Evolutionary conservation across 2,113 vertebrate species (phyloP).

Genomic region (Glareola pratincola): DNA sequence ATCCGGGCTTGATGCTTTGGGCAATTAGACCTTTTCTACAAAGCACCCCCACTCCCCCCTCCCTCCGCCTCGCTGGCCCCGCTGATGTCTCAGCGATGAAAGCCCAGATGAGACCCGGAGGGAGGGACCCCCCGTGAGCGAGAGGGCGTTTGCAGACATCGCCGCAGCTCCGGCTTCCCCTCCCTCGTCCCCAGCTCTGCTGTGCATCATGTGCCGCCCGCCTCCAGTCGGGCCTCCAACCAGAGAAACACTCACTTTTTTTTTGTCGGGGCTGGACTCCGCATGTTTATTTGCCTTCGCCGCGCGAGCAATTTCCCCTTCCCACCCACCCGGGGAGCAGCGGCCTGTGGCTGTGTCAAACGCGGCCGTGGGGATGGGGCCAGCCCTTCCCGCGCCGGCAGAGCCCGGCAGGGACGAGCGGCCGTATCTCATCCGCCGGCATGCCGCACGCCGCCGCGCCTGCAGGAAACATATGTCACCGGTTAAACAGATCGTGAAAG

Average conservation of each 20-base stretch:
- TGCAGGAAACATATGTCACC: conserved; percentile 69
- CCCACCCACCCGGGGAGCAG: neutral
- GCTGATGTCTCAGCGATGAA: neutral
- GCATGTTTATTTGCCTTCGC: conserved; percentile 53
- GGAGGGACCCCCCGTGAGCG: neutral
- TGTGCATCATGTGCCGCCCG: fast-evolving
- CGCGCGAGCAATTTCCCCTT: conserved; percentile 24
- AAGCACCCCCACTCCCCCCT: fast-evolving
- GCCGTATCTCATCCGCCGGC: conserved; percentile 38
- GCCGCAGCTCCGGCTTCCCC: neutral
- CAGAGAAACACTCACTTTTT: neutral
- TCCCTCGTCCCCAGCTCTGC: neutral
- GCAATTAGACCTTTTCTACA: neutral
- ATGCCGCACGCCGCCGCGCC: conserved; percentile 28
- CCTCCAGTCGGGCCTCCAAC: neutral
- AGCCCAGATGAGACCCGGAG: neutral
- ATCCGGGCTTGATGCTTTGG: fast-evolving
- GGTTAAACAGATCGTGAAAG: conserved; percentile 68
- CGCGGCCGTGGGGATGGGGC: conserved; percentile 1
- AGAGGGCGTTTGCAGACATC: neutral
- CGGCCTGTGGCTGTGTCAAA: neutral
- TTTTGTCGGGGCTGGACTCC: conserved; percentile 33
- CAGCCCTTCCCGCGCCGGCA: neutral
- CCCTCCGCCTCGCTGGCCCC: fast-evolving
- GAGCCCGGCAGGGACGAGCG: neutral